Base-by-base conservation (phyloP, 92 coral and sea anemone species). In the Phenganax stokvisi region DNA sequence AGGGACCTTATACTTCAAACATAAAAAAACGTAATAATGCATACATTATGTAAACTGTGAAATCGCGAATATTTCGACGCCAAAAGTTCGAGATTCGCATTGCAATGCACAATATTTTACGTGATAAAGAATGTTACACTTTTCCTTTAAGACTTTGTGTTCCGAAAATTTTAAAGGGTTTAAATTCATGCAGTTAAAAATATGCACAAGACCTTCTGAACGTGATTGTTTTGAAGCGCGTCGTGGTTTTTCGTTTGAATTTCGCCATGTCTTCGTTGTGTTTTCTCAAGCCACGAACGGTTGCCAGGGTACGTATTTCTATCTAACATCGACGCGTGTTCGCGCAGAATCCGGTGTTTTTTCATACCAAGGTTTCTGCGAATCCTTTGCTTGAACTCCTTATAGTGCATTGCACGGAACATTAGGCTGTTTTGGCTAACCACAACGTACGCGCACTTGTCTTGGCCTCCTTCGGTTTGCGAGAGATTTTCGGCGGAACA, bases 341-440 rank as follows among this genome's bases (percentile, higher is more conserved):
- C 83, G 5, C 83, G 68, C 13, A 62, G 44, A 20, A 79, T 63
- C 25, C 83, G 4, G 31, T 79, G 83, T 51, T 79, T 79, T 53
- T 62, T 79, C 83, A 79, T 79, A 0, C 83, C 83, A 51, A 79
- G 83, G 12, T 65, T 72, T 13, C 83, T 54, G 67, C 83, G 73
- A 25, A 79, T 64, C n/a, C 83, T 30, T 64, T 79, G 83, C 83
- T 79, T 79, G 53, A 79, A 79, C 69, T 79, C 74, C 53, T 79
- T 79, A 51, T 79, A 79, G 83, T 79, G 67, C 83, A 79, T 79
- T 64, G 83, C 83, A 67, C 83, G 83, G 69, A 79, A 79, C 83
- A 79, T 79, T 17, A 68, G 74, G 69, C 44, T 64, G 52, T 58
- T 12, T 58, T 8, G 71, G 81, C 31, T 76, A 76, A 76, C 81